A percentile compares a stretch with the other conserved stretches of the same genome.
Conservation (phyloP, 2,888 invertebrate species). For the Eulithis prunata region DNA sequence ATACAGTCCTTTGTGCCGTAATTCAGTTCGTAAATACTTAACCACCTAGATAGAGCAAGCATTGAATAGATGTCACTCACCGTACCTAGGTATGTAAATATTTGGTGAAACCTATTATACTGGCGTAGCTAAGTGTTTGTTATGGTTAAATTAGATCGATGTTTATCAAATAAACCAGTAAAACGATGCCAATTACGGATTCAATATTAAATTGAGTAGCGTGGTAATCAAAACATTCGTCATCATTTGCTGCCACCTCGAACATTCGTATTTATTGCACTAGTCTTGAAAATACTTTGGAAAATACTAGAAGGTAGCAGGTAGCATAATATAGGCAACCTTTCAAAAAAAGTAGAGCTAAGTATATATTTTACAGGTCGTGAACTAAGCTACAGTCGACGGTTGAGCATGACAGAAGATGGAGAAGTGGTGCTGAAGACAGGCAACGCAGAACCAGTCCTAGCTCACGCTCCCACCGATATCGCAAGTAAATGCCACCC, state of each 20-base stretch:
- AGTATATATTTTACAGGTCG: slow-evolving; percentile 77
- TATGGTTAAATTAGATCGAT: slow-evolving; percentile 37
- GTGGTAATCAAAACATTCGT: slow-evolving; percentile 36
- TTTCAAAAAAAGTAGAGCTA: too few relatives aligned
- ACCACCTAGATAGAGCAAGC: slow-evolving; percentile 1
- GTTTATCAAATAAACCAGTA: slow-evolving; percentile 50
- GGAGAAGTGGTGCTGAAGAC: slow-evolving; percentile 76
- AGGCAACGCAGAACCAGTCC: slow-evolving; percentile 72
- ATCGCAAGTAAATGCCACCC: slow-evolving; percentile 70
- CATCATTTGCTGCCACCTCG: background rate
- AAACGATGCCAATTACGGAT: slow-evolving; percentile 33
- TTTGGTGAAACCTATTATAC: slow-evolving; percentile 21
- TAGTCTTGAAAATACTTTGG: too few relatives aligned
- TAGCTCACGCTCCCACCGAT: slow-evolving; percentile 77
- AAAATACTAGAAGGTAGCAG: too few relatives aligned
- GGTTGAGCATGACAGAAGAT: slow-evolving; percentile 76
- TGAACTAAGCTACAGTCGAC: slow-evolving; percentile 78
- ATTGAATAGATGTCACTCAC: slow-evolving; percentile 18
- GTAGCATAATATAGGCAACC: too few relatives aligned
- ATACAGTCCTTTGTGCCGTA: slow-evolving; percentile 9
- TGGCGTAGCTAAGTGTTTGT: slow-evolving; percentile 30
- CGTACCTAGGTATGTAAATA: slow-evolving; percentile 16
- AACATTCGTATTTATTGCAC: background rate
- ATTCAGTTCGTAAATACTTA: background rate
- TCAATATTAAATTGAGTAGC: slow-evolving; percentile 29